Evolutionary conservation across 2,113 vertebrate genomes (phyloP).

Genomic region (Electrona antarctica): DNA sequence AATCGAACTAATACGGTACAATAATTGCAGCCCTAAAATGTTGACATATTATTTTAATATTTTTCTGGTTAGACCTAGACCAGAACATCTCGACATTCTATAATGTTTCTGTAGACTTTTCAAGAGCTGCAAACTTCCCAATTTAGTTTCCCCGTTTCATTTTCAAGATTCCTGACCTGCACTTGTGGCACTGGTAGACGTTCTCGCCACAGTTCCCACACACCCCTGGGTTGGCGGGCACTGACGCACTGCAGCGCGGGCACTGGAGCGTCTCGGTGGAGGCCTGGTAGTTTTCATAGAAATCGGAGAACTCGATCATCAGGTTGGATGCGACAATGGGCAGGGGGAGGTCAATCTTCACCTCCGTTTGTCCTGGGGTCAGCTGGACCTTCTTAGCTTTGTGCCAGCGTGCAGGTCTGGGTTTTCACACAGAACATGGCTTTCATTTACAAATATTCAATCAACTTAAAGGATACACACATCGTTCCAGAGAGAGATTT

Average conservation of each 20-base stretch:
- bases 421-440: too few species aligned
- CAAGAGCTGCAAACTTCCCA: background rate
- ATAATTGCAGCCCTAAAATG: too few species aligned
- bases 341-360: slow-evolving; percentile 95
- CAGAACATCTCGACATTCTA: background rate
- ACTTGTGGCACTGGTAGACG: slow-evolving; percentile 98
- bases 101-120: background rate
- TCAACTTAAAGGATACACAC: too few species aligned
- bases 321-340: slow-evolving; percentile 98
- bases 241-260: slow-evolving; percentile 95
- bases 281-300: slow-evolving; percentile 98
- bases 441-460: too few species aligned
- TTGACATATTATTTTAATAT: too few species aligned
- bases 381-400: slow-evolving; percentile 98
- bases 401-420: slow-evolving; percentile 96
- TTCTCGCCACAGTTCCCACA: slow-evolving; percentile 98
- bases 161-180: slow-evolving; percentile 81
- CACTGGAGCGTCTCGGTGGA: slow-evolving; percentile 98
- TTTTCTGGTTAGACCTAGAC: too few species aligned
- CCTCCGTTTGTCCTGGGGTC: slow-evolving; percentile 95
- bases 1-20: too few species aligned
- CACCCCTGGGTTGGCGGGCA: slow-evolving; percentile 96
- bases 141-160: background rate
- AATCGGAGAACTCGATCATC: slow-evolving; percentile 98
- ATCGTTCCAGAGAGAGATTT: too few species aligned